Base-by-base conservation (phyloP, 2,113 vertebrate species). In the Sterrhoptilus dennistouni region DNA sequence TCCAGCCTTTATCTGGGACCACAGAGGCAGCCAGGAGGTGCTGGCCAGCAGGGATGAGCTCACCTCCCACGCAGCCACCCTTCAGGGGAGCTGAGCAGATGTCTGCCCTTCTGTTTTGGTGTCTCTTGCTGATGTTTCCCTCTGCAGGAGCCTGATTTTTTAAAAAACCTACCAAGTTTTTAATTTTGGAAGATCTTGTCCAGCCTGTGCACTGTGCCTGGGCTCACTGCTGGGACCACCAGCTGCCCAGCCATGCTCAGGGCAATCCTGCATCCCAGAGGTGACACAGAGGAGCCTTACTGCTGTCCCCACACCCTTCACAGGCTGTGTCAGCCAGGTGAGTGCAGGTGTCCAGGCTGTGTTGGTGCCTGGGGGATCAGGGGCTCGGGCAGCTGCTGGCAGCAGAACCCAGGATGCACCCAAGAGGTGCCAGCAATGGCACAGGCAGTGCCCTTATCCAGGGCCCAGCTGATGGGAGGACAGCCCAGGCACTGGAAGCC, bases 281-380 rank as follows among this genome's bases (percentile, higher is more conserved):
- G 33, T 2, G 21, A 44, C 17, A 16, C 15, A 1, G 0, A 42
- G 78, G 45, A 74, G 14, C 44, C 35, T 13, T 5, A 1, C 31
- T 76, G 87, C 66, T 66, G 40, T 61, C 52, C 66, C 61, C 57
- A 53, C 4, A 6, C 12, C 42, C 63, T 24, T 22, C 19, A 0
- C 22, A 19, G 40, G 21, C 68, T 50, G 31, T 54, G 74, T 14
- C 64, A 31, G 9, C 63, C 64, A 12, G 22, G 31, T 14, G 64
- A 14, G 80, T 1, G 3, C 61, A 21, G 54, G 8, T 11, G 35
- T 24, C 16, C 4, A 5, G 50, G 25, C 56, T 3, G 3, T 74
- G 49, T 15, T 33, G 2, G 1, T 4, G 5, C 40, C 45, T 1
- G 1, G 54, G 12, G 4, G 23, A 20, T 5, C n/a, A 18, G 31